Base-by-base conservation (phyloP, 1,140 invertebrate species). In the Calosoma granatense region DNA sequence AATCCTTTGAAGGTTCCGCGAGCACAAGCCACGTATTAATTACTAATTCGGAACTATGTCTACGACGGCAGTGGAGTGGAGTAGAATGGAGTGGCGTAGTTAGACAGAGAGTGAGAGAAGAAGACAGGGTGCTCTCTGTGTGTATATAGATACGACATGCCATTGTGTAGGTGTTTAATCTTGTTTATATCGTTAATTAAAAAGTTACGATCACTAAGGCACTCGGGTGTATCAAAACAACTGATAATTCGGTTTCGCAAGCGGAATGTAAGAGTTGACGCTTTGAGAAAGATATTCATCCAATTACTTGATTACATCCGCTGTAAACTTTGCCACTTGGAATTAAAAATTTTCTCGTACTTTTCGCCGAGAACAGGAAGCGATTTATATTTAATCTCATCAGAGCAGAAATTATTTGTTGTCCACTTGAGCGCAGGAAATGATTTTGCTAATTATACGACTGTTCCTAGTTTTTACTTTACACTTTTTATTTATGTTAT, bases 101-200 rank as follows among this genome's bases (percentile, higher is more conserved):
- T n/a, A n/a, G n/a, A n/a, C n/a, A n/a, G n/a, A n/a, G n/a, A n/a
- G n/a, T n/a, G n/a, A n/a, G n/a, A n/a, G n/a, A n/a, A n/a, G n/a
- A n/a, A n/a, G n/a, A n/a, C n/a, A n/a, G n/a, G n/a, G n/a, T n/a
- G n/a, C n/a, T n/a, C n/a, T n/a, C n/a, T n/a, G n/a, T n/a, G n/a
- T n/a, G n/a, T n/a, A n/a, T n/a, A n/a, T n/a, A n/a, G n/a, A n/a
- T n/a, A n/a, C n/a, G n/a, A n/a, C n/a, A 4, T 17, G 17, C 41
- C 41, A 47, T 47, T 47, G 41, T 47, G 4, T 47, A 9, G 41
- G 41, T 47, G 41, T 47, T 47, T 47, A 47, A 47, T 47, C 41
- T 47, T 47, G 41, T 47, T 47, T 47, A 47, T 47, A 17, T 47
- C 41, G 41, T 47, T 47, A 47, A 47, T 47, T 47, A 47, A 47